Base-by-base conservation (phyloP, 2,113 vertebrate species). In the Ageneiosus marmoratus region DNA sequence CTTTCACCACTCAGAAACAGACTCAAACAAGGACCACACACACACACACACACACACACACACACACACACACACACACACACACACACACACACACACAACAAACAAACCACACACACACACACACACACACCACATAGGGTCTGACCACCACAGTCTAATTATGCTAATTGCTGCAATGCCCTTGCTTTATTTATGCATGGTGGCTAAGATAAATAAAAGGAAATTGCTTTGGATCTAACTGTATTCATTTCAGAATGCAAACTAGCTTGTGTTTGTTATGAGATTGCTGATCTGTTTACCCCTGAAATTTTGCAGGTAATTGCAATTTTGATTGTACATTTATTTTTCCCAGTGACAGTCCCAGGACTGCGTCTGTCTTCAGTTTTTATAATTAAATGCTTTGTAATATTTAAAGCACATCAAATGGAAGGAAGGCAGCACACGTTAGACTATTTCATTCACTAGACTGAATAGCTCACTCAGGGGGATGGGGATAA, bases 131-230 rank as follows among this genome's bases (percentile, higher is more conserved):
- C 97, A 97, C 95, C 97, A 96, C 96, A 97, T 91, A 96, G 97
- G 96, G 94, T 96, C 96, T 97, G 97, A 97, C 97, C 96, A 96
- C 93, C 96, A 96, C 96, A 96, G 94, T 97, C 95, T 98, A 98
- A 99, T 99, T 99, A 99, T 99, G 97, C 97, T 98, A 98, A 98
- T 98, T 98, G 96, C 94, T 95, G 95, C 95, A 97, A 98, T 98
- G 97, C 96, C 97, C 97, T 98, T 98, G 97, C 97, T 98, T 97
- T 97, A 98, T 99, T 98, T 98, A 97, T 97, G 96, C 96, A 94
- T 95, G 95, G 95, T 96, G 95, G 96, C 96, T 97, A 97, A 98
- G 96, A 98, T 97, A 98, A 99, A 99, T 98, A 98, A 98, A 97
- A 97, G 96, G 95, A 99, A 99, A 99, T 98, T 98, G 97, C 97